Evolutionary conservation across 2,797 vertebrate species (phyloP), one percentile per base, ranked within the genome.

Genomic region (Forpus xanthops): DNA sequence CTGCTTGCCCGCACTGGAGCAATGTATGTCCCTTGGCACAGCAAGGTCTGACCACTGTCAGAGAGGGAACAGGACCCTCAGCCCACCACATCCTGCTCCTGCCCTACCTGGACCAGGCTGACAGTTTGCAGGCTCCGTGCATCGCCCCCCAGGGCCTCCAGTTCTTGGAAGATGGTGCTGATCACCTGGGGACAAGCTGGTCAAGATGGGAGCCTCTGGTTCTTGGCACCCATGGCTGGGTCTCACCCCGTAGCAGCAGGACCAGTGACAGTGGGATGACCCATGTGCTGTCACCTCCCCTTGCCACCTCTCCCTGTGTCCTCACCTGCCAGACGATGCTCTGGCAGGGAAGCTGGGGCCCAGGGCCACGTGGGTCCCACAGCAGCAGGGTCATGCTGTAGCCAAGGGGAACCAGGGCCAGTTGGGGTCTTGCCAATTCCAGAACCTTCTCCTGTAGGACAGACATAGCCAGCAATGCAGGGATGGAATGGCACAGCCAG

Each of bases 51-150:
- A 39, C 35, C 68, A 39, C n/a, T 4, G 7, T 71, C 74, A 80
- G 35, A 53, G 47, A 17, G 18, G 16, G 37, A 64, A 33, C 1
- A 1, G 45, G 30, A 39, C 18, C 18, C 58, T 27, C 37, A 30
- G 49, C 19, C n/a, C 52, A 4, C 10, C 25, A 17, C 39, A 37
- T 11, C 28, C 53, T 18, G 17, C 33, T 70, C 10, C 50, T 62
- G 31, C 70, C 94, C 62, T 97, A 99, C 98, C 99, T 99, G 98
- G 50, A 98, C 97, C 86, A 98, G 96, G 53, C 98, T 98, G 62
- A 98, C 97, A 9, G 98, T 98, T 68, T 96, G 93, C 77, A 98
- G 97, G 55, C 76, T 73, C 31, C 67, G 96, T 3, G 88, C 94
- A 31, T 94, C 65, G 1, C 25, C 81, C 31, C 42, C 47, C 9